Base-by-base conservation (phyloP, 2,888 invertebrate species). In the Papilio demoleus region DNA sequence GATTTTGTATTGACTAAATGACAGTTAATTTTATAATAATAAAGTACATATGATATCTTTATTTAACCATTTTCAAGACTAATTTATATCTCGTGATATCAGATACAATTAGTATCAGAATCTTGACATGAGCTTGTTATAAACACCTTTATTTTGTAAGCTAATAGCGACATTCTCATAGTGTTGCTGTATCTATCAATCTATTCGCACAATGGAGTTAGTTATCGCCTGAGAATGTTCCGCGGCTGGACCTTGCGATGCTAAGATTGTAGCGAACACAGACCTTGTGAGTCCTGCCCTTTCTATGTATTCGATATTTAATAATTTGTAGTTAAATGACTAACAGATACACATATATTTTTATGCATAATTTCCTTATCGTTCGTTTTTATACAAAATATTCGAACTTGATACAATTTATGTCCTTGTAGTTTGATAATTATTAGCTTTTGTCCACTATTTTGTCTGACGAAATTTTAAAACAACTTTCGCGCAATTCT, bases 141-240 rank as follows among this genome's bases (percentile, higher is more conserved):
- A 40, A 34, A 22, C 8, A 22, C 59, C 38, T 59, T 38, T 59
- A 59, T 59, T 14, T 59, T 24, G 1, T 59, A 22, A 17, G 58
- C 19, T 34, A 14, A 36, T 38, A 27, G 53, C n/a, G n/a, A 53
- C 27, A 38, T 38, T 59, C 59, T 38, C 59, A 58, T 31, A 59
- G 19, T 38, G 59, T 38, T 36, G 59, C 27, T 50, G 36, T 24
- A 56, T 40, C 56, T 56, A 65, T 27, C 31, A 38, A 38, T 24
- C 27, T 53, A 56, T 42, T n/a, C 45, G 14, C 56, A 68, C 68
- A 68, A 68, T 63, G 24, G 27, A 58, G 34, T 45, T 53, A 34
- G 53, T n/a, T 59, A 64, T 47, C 68, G 63, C 56, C 58, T 68
- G 68, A 47, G 68, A 68, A 68, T 45, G 47, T 63, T 47, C 38